These are phyloP conservation scores for Pipra filicauda DNA, from an alignment of 2,113 vertebrate genomes.

Conservation along the genomic window DNA sequence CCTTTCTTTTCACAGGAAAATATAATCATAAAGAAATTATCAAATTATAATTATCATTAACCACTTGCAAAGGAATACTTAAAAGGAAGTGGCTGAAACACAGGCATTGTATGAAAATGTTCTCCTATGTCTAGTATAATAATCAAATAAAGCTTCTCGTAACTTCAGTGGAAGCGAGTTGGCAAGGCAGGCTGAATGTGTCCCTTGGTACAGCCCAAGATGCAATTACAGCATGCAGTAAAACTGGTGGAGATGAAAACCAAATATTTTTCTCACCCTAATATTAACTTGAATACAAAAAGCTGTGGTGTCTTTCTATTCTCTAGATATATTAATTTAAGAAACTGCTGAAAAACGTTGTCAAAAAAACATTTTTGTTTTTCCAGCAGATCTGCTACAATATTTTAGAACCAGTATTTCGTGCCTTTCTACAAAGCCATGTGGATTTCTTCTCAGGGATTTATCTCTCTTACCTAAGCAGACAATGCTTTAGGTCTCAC, in stretches of 20 bases:
- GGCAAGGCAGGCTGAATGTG: not conserved
- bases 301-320: not conserved
- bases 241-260: not conserved
- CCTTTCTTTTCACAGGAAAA: not conserved
- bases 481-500: not conserved
- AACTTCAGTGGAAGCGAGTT: not conserved
- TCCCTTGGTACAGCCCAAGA: not conserved
- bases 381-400: not conserved
- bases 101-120: not conserved
- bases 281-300: not conserved
- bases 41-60: not conserved
- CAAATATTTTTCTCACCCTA: not conserved
- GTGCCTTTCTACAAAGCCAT: not conserved
- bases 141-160: not conserved
- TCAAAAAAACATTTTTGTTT: not conserved
- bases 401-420: not conserved
- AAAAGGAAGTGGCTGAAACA: not conserved
- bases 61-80: not conserved
- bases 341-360: not conserved
- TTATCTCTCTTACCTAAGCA: constrained; percentile 1
- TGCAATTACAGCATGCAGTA: not conserved
- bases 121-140: not conserved
- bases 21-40: not conserved
- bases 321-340: not conserved
- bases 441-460: not conserved